Base-by-base conservation (phyloP, 2,888 invertebrate species). In the Cephus runcator region DNA sequence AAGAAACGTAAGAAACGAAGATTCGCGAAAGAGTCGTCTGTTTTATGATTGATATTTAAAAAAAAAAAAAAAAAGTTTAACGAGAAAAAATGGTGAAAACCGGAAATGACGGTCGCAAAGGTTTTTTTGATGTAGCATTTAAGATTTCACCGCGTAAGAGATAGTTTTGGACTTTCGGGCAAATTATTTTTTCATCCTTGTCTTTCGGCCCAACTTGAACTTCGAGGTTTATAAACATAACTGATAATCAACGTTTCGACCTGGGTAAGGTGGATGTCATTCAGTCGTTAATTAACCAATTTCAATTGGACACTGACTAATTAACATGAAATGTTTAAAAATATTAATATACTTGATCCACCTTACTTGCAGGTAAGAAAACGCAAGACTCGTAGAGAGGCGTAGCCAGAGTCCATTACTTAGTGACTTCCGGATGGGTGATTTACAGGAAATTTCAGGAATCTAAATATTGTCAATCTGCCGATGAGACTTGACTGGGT, bases 391-490 rank as follows among this genome's bases (percentile, higher is more conserved):
- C 56, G 9, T 56, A 56, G 23, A 0, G 15, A 15, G 15, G 2
- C 6, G 9, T 23, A 56, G 56, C 56, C 56, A 23, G 56, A 56
- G 56, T 15, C 23, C 9, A 56, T 56, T 23, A 1, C 56, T 56
- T 56, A 23, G 56, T 9, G 56, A 56, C 56, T 56, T 56, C 9
- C 15, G 40, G 77, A 79, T 36, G 69, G 33, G 35, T 12, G 31
- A 75, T 35, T 31, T 69, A 56, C 35, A 36, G 69, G 40, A 71
- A 79, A 69, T 77, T 78, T 76, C 78, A 73, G 73, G 76, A 85
- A 86, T 83, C 81, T 85, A 82, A 81, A 82, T 86, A 85, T 86
- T 85, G 83, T 77, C 81, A 84, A 83, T 85, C 83, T 84, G 81
- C 84, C 81, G 56, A 23, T 56, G 83, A 82, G 81, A 84, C 86